Conservation (phyloP, 1,140 invertebrate species). For the Ceratina calcarata region DNA sequence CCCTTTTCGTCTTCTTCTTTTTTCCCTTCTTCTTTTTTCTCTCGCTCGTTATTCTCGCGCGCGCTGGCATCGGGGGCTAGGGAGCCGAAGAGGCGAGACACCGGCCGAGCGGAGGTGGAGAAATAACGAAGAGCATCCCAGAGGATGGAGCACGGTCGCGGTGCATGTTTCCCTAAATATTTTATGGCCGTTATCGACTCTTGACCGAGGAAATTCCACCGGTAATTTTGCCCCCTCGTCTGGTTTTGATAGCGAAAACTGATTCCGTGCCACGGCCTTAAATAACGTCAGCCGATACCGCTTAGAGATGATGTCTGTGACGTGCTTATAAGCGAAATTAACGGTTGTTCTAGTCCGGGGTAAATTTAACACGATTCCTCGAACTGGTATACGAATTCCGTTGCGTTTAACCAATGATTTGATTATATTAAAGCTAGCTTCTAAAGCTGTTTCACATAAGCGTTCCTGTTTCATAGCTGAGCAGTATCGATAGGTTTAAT, state of each 20-base stretch:
- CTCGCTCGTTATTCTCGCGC: constrained; percentile 52
- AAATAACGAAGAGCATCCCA: constrained; percentile 60
- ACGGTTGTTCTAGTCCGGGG: no score
- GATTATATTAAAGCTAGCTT: no score
- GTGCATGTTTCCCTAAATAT: constrained; percentile 69
- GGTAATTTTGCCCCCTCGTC: constrained; percentile 56
- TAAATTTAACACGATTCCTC: no score
- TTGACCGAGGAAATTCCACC: constrained; percentile 66
- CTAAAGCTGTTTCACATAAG: no score
- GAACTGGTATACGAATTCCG: no score
- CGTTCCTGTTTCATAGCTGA: no score
- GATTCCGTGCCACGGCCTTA: constrained; percentile 34
- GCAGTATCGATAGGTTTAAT: no score
- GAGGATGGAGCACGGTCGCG: constrained; percentile 49
- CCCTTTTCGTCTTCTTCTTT: constrained; percentile 30
- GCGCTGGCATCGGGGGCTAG: constrained; percentile 10
- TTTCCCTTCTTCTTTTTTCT: constrained; percentile 16
- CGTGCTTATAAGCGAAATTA: neutral
- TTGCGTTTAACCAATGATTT: no score
- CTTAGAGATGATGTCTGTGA: neutral
- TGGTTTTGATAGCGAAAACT: constrained; percentile 49
- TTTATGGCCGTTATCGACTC: constrained; percentile 67
- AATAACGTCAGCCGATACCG: neutral
- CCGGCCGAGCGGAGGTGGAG: constrained; percentile 50
- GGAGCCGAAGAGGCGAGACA: constrained; percentile 5